Evolutionary conservation across 2,113 vertebrate species (phyloP), one percentile per base, ranked within the genome.

Genomic region (Petaurus breviceps): DNA sequence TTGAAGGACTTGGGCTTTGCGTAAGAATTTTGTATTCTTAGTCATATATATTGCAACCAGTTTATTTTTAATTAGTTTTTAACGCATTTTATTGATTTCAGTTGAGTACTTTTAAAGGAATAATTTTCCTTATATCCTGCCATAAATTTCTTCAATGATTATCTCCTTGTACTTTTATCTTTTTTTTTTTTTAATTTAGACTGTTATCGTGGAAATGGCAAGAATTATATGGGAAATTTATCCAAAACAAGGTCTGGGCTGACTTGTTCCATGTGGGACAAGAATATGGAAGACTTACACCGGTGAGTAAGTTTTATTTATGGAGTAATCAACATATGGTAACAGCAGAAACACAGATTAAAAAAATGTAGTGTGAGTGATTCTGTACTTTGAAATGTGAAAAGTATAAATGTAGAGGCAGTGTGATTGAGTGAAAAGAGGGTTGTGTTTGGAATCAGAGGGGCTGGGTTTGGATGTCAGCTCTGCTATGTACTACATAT

Each of bases 171-270:
- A 77, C 23, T 8, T 97, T 96, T 94, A 94, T 98, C 10, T 84
- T 43, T 19, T n/a, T 49, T n/a, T n/a, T 77, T 77, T 77, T 77
- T 19, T n/a, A 43, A 96, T 99, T 95, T 98, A 99, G 99, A 99
- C 94, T 99, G 99, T 98, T 99, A 99, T 96, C 98, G 98, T 97
- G 99, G 99, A 55, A 99, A 98, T 98, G 99, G 99, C 89, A 99
- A 99, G 96, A 99, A 97, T 95, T 99, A 99, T 97, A 99, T 98
- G 98, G 99, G 99, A 89, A 99, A 98, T 97, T 98, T 99, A 96
- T 99, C 99, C 92, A 99, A 99, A 98, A 99, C 99, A 92, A 99
- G 99, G 98, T 99, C 99, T 97, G 99, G 99, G 90, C 98, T 99
- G 68, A 99, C 98, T 19, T 99, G 99, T 97, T 98, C 99, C 90